Conservation (phyloP, 2,888 invertebrate genomes). For the Tubulanus polymorphus region DNA sequence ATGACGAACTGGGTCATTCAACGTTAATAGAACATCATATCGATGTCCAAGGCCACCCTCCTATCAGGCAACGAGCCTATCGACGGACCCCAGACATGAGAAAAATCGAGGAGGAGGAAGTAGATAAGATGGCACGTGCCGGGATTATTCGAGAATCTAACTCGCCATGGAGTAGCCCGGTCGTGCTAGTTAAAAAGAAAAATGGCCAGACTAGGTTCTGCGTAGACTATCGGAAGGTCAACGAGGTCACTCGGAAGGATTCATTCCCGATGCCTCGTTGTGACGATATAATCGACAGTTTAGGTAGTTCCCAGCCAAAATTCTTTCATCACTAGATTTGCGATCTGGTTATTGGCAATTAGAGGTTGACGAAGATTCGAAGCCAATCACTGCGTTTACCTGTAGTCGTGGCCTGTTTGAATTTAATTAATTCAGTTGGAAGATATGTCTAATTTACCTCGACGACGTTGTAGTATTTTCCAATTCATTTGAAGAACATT, state of each 20-base stretch:
- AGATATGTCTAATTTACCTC: constrained; percentile 8
- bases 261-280: background rate
- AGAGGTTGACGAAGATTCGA: background rate
- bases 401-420: too few species aligned
- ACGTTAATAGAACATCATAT: background rate
- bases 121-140: background rate
- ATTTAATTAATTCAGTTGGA: constrained; percentile 8
- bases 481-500: constrained; percentile 4
- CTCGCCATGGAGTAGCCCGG: background rate
- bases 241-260: background rate
- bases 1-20: background rate
- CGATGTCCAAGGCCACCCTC: background rate
- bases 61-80: background rate
- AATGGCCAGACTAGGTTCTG: background rate
- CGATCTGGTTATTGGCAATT: background rate
- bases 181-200: background rate
- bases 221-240: constrained; percentile 1
- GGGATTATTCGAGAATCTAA: background rate
- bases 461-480: constrained; percentile 12
- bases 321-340: background rate
- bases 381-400: constrained; percentile 10
- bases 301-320: background rate
- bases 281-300: constrained; percentile 6
- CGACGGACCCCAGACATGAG: background rate
- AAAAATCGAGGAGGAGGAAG: background rate